A percentile compares a stretch with the other conserved stretches of the same genome.
Evolutionary conservation across 2,888 invertebrate species (phyloP).

Genomic region (Mythimna pallens): DNA sequence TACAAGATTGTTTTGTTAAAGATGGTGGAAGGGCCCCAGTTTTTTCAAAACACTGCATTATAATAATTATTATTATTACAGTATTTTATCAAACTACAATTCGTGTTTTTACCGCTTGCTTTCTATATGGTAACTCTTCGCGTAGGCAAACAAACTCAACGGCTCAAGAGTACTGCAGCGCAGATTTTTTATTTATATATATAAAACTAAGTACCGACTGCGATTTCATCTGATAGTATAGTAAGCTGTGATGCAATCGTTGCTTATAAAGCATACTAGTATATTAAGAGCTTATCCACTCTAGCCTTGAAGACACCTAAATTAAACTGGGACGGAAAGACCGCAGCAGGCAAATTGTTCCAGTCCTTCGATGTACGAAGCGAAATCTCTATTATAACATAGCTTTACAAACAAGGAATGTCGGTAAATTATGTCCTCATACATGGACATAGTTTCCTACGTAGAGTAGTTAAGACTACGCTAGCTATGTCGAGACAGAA

Average conservation of each 20-base stretch:
- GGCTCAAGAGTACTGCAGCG: background rate
- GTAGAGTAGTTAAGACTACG: conserved; percentile 14
- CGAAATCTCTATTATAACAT: conserved; percentile 6
- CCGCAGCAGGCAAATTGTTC: too few species aligned
- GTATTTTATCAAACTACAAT: background rate
- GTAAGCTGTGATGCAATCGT: too few species aligned
- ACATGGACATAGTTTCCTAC: conserved; percentile 5
- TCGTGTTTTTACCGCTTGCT: background rate
- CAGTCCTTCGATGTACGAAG: too few species aligned
- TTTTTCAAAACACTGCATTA: background rate
- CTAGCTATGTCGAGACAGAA: conserved; percentile 34
- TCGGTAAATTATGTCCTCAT: conserved; percentile 39
- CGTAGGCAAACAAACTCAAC: too few species aligned
- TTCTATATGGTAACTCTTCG: background rate
- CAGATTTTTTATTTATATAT: background rate
- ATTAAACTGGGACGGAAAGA: too few species aligned
- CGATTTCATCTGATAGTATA: too few species aligned
- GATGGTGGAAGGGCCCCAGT: background rate
- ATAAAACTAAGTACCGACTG: too few species aligned
- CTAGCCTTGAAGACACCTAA: too few species aligned
- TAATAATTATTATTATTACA: background rate
- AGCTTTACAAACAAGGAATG: conserved; percentile 33
- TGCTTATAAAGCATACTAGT: too few species aligned
- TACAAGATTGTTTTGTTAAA: background rate
- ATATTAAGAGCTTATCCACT: too few species aligned